Conservation (phyloP, 2,888 invertebrate genomes). For the Hydroisotoma schaefferi region DNA sequence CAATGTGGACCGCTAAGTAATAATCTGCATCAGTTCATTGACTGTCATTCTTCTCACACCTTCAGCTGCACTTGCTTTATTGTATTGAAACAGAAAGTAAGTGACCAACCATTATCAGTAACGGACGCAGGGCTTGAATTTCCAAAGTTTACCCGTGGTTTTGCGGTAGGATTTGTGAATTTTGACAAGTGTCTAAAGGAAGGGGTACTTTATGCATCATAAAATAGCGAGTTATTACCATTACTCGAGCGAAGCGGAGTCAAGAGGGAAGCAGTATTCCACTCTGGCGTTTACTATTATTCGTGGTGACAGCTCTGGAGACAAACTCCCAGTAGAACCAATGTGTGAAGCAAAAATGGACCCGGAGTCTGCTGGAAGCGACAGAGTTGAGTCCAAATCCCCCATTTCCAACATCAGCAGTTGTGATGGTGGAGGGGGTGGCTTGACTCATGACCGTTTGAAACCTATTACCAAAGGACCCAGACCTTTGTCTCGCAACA, state of each 20-base stretch:
- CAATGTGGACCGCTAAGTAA: no score
- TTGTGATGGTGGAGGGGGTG: conserved; percentile 5
- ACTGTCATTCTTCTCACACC: no score
- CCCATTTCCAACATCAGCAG: conserved; percentile 6
- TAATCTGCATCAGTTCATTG: no score
- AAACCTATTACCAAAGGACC: conserved; percentile 5
- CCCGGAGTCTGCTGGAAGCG: conserved; percentile 49
- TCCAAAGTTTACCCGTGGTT: no score
- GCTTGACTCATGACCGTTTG: background rate
- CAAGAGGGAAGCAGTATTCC: conserved; percentile 23
- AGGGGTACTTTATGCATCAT: conserved; percentile 36
- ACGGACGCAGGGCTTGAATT: no score
- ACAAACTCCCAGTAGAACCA: conserved; percentile 43
- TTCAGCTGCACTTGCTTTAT: background rate
- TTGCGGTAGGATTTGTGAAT: background rate
- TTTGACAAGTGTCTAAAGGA: background rate
- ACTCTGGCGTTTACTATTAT: conserved; percentile 41
- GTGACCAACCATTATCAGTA: background rate
- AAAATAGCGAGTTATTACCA: conserved; percentile 34
- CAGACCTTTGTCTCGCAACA: conserved; percentile 43
- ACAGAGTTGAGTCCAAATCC: conserved; percentile 43
- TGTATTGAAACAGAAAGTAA: background rate
- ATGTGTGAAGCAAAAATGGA: conserved; percentile 50
- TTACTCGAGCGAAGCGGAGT: conserved; percentile 27
- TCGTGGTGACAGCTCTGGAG: conserved; percentile 32